Percentiles rank a stretch among this genome's conserved stretches.
phyloP scores from a whole-genome alignment of 2,888 invertebrate species.

The Furcula furcula region DNA sequence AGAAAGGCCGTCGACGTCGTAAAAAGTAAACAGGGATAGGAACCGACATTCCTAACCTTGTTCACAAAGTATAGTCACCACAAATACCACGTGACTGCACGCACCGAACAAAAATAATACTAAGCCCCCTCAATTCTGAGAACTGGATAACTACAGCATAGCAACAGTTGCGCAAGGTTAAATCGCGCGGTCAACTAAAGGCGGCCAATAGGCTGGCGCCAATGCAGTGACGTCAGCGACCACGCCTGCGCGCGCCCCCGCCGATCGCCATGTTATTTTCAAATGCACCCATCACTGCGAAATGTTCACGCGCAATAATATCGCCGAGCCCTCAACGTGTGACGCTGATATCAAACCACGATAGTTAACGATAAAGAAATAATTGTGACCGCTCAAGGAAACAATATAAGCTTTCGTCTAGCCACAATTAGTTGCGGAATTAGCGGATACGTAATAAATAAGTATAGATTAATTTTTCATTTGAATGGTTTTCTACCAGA shows the following conservation, averaged over 20 bases:
- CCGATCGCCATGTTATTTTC: conserved; percentile 63
- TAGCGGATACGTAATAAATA: too few species aligned
- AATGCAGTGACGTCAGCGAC: conserved; percentile 71
- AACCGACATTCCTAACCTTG: conserved; percentile 21
- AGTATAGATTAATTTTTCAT: too few species aligned
- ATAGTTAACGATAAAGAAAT: background rate
- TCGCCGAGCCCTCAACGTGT: conserved; percentile 38
- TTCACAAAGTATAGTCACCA: conserved; percentile 23
- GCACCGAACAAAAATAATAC: conserved; percentile 52
- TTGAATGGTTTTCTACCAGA: too few species aligned
- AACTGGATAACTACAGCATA: conserved; percentile 61
- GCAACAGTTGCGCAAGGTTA: conserved; percentile 79
- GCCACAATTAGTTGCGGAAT: too few species aligned
- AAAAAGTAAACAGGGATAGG: conserved; percentile 9
- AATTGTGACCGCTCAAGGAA: background rate
- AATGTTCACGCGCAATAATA: conserved; percentile 45
- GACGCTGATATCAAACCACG: conserved; percentile 18
- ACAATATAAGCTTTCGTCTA: too few species aligned
- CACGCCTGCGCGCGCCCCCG: conserved; percentile 81
- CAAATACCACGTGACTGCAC: conserved; percentile 32
- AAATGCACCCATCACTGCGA: conserved; percentile 44
- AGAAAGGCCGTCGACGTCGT: conserved; percentile 7
- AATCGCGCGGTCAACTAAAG: conserved; percentile 51
- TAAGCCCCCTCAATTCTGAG: conserved; percentile 50
- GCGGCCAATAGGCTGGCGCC: conserved; percentile 55